Evolutionary conservation across 2,888 invertebrate species (phyloP).

Genomic region (Andrena fulva): DNA sequence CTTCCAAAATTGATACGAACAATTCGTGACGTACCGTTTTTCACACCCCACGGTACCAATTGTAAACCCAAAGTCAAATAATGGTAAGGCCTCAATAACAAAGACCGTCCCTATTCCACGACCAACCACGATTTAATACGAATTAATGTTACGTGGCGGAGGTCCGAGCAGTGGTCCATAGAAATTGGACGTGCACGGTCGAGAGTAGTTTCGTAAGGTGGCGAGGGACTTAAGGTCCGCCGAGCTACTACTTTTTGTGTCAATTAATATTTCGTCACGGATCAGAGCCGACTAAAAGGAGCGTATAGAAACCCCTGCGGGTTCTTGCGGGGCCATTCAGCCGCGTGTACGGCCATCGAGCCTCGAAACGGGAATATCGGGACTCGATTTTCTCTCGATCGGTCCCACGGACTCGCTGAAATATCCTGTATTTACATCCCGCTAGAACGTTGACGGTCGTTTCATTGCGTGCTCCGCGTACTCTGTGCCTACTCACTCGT

Average conservation of each 20-base stretch:
- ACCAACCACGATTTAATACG: constrained; percentile 56
- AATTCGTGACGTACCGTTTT: constrained; percentile 28
- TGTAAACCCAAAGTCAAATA: constrained; percentile 57
- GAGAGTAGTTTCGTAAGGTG: constrained; percentile 65
- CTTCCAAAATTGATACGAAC: constrained; percentile 50
- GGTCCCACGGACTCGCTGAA: constrained; percentile 31
- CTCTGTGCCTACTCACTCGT: not conserved
- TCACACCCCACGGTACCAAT: constrained; percentile 52
- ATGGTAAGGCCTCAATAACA: constrained; percentile 55
- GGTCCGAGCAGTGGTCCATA: constrained; percentile 36
- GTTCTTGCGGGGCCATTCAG: constrained; percentile 58
- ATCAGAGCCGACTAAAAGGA: constrained; percentile 73
- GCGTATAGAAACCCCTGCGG: constrained; percentile 62
- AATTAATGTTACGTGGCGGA: constrained; percentile 56
- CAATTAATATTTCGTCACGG: constrained; percentile 82
- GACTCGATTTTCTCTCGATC: constrained; percentile 48
- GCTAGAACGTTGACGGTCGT: not conserved
- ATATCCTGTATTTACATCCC: constrained; percentile 27
- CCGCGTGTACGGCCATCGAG: constrained; percentile 45
- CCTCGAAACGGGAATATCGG: constrained; percentile 59
- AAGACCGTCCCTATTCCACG: constrained; percentile 37
- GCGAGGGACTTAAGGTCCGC: constrained; percentile 35
- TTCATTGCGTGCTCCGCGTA: not conserved
- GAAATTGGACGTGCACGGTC: constrained; percentile 33
- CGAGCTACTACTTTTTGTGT: constrained; percentile 76